Evolutionary conservation across 2,888 invertebrate species (phyloP), one percentile per base, ranked within the genome.

Genomic region (Lypha dubia): DNA sequence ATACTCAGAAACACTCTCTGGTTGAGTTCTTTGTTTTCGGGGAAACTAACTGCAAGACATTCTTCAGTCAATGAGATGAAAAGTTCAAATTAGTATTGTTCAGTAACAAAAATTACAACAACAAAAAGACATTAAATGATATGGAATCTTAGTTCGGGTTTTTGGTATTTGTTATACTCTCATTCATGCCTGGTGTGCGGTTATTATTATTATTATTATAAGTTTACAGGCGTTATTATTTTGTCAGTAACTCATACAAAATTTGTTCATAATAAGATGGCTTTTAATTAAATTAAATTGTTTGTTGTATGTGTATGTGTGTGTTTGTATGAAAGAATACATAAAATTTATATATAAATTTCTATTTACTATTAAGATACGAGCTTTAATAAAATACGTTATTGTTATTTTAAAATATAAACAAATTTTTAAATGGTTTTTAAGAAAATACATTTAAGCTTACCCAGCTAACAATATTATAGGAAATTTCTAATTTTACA

Each of bases 231-330:
- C 35, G 32, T 44, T 22, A 8, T 11, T 41, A 51, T 22, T 58
- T 41, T 58, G 38, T 51, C 60, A 51, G 51, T 44, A 22, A n/a
- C 15, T 60, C 24, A 51, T 77, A 51, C 28, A 28, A 28, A n/a
- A 28, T 60, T 62, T 51, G 41, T 70, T 56, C 24, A 35, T 38
- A 68, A 63, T 38, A 44, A 75, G 51, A 53, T 74, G 62, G 46
- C 17, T 53, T 79, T 73, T 65, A 77, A 83, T 83, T 83, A 74
- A 83, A 83, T 79, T 74, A 83, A 79, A 79, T 63, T 62, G 63
- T 68, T 49, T 68, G 53, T 35, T 62, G 32, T 62, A 1, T 3
- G n/a, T n/a, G n/a, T n/a, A n/a, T n/a, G n/a, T n/a, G n/a, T n/a
- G n/a, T n/a, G n/a, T n/a, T n/a, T n/a, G 32, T 65, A 24, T 63